These are phyloP conservation scores for Epizoanthus rinbou DNA, from an alignment of 92 coral and sea anemone genomes.

Conservation along the genomic window DNA sequence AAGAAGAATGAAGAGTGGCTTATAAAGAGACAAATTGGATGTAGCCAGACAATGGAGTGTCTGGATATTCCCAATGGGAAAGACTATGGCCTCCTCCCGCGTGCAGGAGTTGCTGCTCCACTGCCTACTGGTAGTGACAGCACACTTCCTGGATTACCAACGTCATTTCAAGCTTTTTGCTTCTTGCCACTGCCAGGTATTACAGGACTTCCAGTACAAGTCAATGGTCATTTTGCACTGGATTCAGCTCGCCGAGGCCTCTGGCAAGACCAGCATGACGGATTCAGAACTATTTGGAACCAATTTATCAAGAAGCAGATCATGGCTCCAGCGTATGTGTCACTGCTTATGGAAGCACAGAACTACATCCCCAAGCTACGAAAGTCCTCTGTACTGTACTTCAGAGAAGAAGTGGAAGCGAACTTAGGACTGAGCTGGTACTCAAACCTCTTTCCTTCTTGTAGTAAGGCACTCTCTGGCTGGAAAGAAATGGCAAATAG, in stretches of 20 bases:
- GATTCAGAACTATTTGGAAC: slow-evolving; percentile 38
- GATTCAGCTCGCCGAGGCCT: slow-evolving; percentile 40
- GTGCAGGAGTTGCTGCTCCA: slow-evolving; percentile 42
- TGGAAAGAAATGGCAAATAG: slow-evolving; percentile 21
- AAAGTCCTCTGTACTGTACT: slow-evolving; percentile 6
- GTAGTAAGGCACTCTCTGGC: not conserved
- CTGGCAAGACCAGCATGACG: slow-evolving; percentile 29
- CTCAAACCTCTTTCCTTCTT: slow-evolving; percentile 39
- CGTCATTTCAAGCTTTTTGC: slow-evolving; percentile 31
- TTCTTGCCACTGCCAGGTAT: slow-evolving; percentile 50
- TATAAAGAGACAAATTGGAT: slow-evolving; percentile 32
- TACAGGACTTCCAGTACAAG: slow-evolving; percentile 47
- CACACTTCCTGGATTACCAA: not conserved
- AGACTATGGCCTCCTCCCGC: slow-evolving; percentile 19
- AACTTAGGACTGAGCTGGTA: slow-evolving; percentile 36
- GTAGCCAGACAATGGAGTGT: not conserved
- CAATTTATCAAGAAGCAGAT: slow-evolving; percentile 30
- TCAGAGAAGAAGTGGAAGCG: slow-evolving; percentile 16
- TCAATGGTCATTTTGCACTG: slow-evolving; percentile 51
- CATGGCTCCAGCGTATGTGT: slow-evolving; percentile 43
- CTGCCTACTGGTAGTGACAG: not conserved
- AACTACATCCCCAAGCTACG: slow-evolving; percentile 19
- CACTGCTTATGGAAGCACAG: slow-evolving; percentile 39
- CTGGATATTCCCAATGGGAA: slow-evolving; percentile 30
- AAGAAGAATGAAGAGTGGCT: slow-evolving; percentile 33